A percentile compares a stretch with the other conserved stretches of the same genome.
Conservation (phyloP, 2,797 vertebrate genomes). For the Syngnathus rostellatus region DNA sequence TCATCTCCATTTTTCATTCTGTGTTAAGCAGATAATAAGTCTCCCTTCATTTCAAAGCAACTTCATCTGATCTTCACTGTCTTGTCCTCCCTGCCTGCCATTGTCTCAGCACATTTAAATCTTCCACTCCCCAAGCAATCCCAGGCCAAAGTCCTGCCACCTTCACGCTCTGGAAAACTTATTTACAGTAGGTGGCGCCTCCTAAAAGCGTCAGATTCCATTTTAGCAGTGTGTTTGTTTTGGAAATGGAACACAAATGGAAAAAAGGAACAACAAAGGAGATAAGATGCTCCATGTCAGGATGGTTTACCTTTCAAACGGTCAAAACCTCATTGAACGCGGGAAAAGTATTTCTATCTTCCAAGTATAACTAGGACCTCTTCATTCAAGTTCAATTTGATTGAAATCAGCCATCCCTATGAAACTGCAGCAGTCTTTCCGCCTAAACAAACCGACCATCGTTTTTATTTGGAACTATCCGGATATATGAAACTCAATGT, state of each 20-base stretch:
- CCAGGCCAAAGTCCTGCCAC: conserved; percentile 36
- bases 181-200: conserved; percentile 39
- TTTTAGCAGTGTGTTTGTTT: conserved; percentile 63
- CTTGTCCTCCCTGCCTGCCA: conserved; percentile 6
- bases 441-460: no score
- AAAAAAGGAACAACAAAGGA: conserved; percentile 48
- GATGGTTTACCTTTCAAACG: conserved; percentile 22
- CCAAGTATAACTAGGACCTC: no score
- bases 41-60: conserved; percentile 18
- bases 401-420: background rate
- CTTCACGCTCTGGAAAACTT: conserved; percentile 27
- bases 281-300: conserved; percentile 62
- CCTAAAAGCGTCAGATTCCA: conserved; percentile 41
- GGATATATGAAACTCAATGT: background rate
- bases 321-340: conserved; percentile 35
- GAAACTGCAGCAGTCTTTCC: background rate
- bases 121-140: conserved; percentile 9
- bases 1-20: conserved; percentile 32
- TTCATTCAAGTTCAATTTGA: no score
- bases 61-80: conserved; percentile 4
- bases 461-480: background rate
- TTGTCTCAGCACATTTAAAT: background rate
- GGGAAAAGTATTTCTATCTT: conserved; percentile 21
- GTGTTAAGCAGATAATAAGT: conserved; percentile 8
- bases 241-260: conserved; percentile 63